A percentile compares a stretch with the other conserved stretches of the same genome.
These are phyloP conservation scores for Lethrus apterus DNA, from an alignment of 1,140 invertebrate genomes.

Conservation along the genomic window DNA sequence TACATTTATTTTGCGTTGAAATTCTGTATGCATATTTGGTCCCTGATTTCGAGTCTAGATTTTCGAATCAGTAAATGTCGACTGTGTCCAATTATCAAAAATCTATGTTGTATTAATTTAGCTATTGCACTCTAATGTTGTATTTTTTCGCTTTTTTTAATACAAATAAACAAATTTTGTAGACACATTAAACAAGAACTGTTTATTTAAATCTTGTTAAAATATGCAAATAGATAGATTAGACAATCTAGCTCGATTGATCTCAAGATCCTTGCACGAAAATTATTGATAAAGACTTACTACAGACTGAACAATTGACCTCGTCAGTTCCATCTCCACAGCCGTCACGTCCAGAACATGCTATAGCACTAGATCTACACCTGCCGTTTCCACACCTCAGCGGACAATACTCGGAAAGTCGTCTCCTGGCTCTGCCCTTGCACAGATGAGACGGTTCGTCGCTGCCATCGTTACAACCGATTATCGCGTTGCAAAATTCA, in stretches of 20 bases:
- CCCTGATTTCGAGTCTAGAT: not conserved
- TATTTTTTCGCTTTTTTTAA: not conserved
- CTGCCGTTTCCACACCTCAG: constrained; percentile 76
- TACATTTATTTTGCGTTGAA: not conserved
- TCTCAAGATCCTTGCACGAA: not conserved
- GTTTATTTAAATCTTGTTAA: not conserved
- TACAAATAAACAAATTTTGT: not conserved
- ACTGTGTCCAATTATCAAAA: not conserved
- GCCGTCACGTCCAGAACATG: constrained; percentile 80
- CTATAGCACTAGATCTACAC: constrained; percentile 77
- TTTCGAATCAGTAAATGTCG: not conserved
- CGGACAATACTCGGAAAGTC: constrained; percentile 52
- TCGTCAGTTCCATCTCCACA: constrained; percentile 87
- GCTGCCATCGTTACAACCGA: constrained; percentile 75
- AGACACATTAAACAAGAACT: not conserved
- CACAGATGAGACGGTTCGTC: constrained; percentile 75
- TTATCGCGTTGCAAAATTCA: constrained; percentile 83
- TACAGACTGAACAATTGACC: constrained; percentile 71
- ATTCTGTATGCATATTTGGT: not conserved
- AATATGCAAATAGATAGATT: not conserved
- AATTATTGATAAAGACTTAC: constrained; percentile 55
- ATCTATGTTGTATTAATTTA: not conserved
- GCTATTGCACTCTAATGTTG: not conserved
- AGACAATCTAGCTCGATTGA: not conserved
- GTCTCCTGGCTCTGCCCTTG: constrained; percentile 33